Conservation (phyloP, 2,113 vertebrate genomes). For the Corythaeola cristata region DNA sequence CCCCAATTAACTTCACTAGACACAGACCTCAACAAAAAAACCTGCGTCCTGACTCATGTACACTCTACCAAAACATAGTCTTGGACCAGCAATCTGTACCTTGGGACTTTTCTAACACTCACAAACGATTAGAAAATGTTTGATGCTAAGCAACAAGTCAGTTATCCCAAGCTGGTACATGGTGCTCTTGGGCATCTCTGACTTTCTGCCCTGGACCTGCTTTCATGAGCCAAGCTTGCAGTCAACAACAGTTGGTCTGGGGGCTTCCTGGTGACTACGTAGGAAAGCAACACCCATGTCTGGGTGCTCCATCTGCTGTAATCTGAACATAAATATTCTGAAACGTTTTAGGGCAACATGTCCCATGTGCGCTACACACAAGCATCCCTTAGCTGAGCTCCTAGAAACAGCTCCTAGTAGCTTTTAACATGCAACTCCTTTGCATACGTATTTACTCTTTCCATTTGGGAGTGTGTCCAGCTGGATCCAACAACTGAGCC, state of each 20-base stretch:
- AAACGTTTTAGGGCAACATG: neutral
- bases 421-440: neutral
- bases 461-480: neutral
- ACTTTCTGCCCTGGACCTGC: neutral
- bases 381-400: neutral
- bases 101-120: neutral
- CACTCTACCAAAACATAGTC: neutral
- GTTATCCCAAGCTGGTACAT: neutral
- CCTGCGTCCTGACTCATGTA: neutral
- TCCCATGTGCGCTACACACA: accelerated
- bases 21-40: neutral
- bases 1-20: neutral
- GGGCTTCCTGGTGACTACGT: neutral
- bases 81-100: neutral
- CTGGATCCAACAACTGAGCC: neutral
- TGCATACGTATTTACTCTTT: neutral
- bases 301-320: neutral
- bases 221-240: neutral
- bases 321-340: neutral
- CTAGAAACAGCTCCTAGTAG: neutral
- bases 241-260: neutral
- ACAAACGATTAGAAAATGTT: neutral
- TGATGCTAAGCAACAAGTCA: neutral
- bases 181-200: neutral
- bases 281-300: neutral